These are phyloP conservation scores for Ophiodon elongatus DNA, from an alignment of 2,113 vertebrate genomes.

Conservation along the genomic window DNA sequence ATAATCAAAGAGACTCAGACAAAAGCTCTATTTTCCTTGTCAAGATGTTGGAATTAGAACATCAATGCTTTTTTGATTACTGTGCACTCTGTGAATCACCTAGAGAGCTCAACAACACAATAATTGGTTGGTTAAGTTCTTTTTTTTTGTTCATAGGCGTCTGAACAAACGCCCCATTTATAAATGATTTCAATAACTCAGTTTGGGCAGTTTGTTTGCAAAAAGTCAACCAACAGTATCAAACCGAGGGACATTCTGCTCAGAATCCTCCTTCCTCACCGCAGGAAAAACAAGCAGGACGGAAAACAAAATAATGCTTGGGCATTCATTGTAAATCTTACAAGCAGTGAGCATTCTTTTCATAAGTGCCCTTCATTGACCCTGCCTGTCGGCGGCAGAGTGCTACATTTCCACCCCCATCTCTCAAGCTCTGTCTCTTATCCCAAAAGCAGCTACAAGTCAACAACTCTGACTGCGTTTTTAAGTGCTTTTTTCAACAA, in stretches of 20 bases:
- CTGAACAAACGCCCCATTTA: constrained; percentile 26
- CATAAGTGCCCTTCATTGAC: constrained; percentile 71
- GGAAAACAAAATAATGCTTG: not conserved
- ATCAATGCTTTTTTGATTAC: constrained; percentile 37
- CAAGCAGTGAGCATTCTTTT: constrained; percentile 65
- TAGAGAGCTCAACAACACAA: constrained; percentile 24
- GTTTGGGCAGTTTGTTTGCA: constrained; percentile 43
- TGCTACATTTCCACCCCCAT: constrained; percentile 46
- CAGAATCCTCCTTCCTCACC: constrained; percentile 13
- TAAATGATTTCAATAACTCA: constrained; percentile 55
- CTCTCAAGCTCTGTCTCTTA: constrained; percentile 42
- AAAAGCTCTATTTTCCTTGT: constrained; percentile 44
- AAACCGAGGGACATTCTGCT: constrained; percentile 35
- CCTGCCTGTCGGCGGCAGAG: constrained; percentile 56
- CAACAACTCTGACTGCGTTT: constrained; percentile 69
- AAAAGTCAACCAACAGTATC: constrained; percentile 35
- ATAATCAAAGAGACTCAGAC: constrained; percentile 46
- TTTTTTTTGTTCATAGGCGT: not conserved
- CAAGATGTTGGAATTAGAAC: constrained; percentile 38
- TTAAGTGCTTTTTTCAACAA: constrained; percentile 47
- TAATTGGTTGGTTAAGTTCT: not conserved
- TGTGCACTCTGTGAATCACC: constrained; percentile 12
- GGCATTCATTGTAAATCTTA: constrained; percentile 60
- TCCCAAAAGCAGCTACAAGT: constrained; percentile 58
- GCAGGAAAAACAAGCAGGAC: constrained; percentile 13